Conservation (phyloP, 2,888 invertebrate species). For the Mallateleia sp. region DNA sequence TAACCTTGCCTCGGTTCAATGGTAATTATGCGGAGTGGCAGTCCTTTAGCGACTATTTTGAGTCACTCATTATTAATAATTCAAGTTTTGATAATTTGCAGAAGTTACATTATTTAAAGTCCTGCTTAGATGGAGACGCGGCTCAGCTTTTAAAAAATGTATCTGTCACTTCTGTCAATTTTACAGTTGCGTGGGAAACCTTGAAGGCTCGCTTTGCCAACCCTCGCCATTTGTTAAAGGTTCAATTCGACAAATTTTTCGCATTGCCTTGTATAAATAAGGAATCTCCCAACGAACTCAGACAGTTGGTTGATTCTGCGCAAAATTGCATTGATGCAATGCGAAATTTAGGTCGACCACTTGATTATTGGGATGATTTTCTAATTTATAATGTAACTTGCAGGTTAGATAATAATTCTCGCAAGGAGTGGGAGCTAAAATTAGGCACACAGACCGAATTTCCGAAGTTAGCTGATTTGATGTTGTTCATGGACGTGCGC, state of each 20-base stretch:
- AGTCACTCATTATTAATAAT: constrained; percentile 25
- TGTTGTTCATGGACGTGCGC: not conserved
- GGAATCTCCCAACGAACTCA: not conserved
- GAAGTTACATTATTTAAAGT: constrained; percentile 6
- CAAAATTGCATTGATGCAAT: constrained; percentile 1
- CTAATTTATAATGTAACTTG: constrained; percentile 8
- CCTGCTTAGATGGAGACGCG: constrained; percentile 31
- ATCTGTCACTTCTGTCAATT: constrained; percentile 1
- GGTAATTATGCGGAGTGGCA: constrained; percentile 21
- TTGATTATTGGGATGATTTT: constrained; percentile 21
- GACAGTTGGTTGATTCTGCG: constrained; percentile 15
- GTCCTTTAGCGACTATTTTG: constrained; percentile 15
- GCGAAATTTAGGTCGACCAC: not conserved
- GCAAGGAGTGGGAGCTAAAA: constrained; percentile 18
- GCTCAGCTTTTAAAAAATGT: constrained; percentile 9
- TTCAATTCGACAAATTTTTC: constrained; percentile 1
- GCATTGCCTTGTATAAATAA: not conserved
- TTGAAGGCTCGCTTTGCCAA: not conserved
- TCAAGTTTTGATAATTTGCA: constrained; percentile 16
- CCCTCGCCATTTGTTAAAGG: not conserved
- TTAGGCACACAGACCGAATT: constrained; percentile 11
- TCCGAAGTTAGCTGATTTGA: constrained; percentile 10
- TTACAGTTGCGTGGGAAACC: not conserved
- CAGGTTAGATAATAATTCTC: constrained; percentile 13
- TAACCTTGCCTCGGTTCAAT: constrained; percentile 2